Base-by-base conservation (phyloP, 2,888 invertebrate genomes). In the Xanthorhoe spadicearia region DNA sequence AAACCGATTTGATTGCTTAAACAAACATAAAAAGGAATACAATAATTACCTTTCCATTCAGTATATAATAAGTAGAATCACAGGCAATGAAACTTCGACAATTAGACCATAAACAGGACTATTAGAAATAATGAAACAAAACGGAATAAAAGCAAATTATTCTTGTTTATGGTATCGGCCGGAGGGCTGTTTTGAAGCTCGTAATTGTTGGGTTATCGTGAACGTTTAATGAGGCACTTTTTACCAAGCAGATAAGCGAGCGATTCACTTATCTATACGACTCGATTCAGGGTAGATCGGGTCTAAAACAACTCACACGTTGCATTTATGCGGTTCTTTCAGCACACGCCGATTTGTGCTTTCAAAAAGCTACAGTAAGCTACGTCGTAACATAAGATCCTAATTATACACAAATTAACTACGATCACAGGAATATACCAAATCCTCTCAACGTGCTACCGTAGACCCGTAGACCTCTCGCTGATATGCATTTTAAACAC, bases 141-240 rank as follows among this genome's bases (percentile, higher is more conserved):
- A 60, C 32, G 60, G 55, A 65, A 51, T 60, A 60, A 65, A 65
- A 46, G 56, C 43, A 35, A 51, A 56, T 56, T 51, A 55, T 64
- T 64, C 49, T 57, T 52, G 61, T 56, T 61, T 61, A 65, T 52
- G 56, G 55, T 67, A 63, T 61, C 52, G 23, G 46, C 51, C 46
- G 59, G 17, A 38, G 66, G 62, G 61, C 61, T 61, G 61, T 77
- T 75, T 75, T 76, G 76, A 80, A 74, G 80, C 74, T 77, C 73
- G 73, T 89, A 87, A 88, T 88, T 83, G 83, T 76, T 61, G 77
- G 80, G 82, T 85, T 90, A 90, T 90, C 90, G 78, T 69, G 77
- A 77, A 82, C 81, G 77, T 79, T 76, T 87, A 88, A 89, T 83
- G 84, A 83, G 84, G 74, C 76, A 78, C 77, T 76, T 72, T 82